A percentile compares a stretch with the other conserved stretches of the same genome.
Evolutionary conservation across 2,113 vertebrate species (phyloP).

Genomic region (Sakesphorus luctuosus): DNA sequence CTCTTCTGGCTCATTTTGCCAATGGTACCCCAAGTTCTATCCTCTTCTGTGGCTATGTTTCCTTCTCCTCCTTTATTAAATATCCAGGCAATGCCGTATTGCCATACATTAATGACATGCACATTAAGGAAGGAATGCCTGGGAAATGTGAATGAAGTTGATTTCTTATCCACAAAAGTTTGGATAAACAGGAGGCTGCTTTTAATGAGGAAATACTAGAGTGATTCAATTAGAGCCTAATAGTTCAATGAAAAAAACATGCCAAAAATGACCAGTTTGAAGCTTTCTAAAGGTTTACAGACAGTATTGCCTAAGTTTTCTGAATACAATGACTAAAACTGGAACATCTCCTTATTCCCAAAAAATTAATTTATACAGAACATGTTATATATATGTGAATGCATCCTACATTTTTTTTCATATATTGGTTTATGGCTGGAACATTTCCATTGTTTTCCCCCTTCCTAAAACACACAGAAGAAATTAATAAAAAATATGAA

Average conservation of each 20-base stretch:
- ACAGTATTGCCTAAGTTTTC: neutral
- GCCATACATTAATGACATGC: neutral
- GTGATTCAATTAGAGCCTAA: neutral
- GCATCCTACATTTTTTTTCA: neutral
- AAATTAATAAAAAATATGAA: neutral
- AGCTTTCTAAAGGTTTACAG: neutral
- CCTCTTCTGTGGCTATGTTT: neutral
- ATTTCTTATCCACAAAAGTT: neutral
- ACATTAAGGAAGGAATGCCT: neutral
- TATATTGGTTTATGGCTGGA: neutral
- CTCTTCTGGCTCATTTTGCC: neutral
- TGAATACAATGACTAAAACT: neutral
- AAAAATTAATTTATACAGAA: neutral
- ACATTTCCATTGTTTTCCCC: neutral
- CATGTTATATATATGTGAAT: neutral
- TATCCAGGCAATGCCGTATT: neutral
- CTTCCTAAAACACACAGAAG: neutral
- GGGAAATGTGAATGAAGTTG: neutral
- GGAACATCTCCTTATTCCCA: neutral
- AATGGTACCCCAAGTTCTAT: neutral
- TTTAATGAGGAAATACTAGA: neutral
- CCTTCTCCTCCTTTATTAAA: neutral
- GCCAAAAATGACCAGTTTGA: neutral
- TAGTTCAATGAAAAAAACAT: neutral
- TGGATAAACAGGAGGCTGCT: neutral